Evolutionary conservation across 2,888 invertebrate species (phyloP).

Genomic region (Megastigmus dorsalis): DNA sequence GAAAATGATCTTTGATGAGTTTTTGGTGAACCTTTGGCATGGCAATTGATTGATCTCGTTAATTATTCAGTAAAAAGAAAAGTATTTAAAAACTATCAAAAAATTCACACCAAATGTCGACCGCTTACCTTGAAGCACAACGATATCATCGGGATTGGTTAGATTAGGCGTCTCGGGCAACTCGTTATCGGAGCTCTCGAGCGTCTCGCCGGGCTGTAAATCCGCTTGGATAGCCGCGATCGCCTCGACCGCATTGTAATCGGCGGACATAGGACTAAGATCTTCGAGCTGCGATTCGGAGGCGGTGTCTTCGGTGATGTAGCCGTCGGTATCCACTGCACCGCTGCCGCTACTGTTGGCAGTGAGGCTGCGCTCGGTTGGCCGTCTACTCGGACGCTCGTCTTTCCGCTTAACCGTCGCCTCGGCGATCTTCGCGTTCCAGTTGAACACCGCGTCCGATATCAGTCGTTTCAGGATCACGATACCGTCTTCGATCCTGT

Average conservation of each 20-base stretch:
- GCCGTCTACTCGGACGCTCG: constrained; percentile 68
- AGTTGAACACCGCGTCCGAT: constrained; percentile 82
- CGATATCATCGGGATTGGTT: constrained; percentile 67
- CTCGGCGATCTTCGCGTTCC: constrained; percentile 79
- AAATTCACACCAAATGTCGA: not conserved
- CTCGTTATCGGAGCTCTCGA: constrained; percentile 68
- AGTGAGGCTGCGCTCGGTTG: constrained; percentile 62
- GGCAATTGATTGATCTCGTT: not conserved
- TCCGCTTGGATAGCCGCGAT: constrained; percentile 60
- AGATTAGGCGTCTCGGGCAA: constrained; percentile 50
- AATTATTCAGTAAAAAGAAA: not conserved
- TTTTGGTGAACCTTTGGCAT: constrained; percentile 46
- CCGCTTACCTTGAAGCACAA: constrained; percentile 61
- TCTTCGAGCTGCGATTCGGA: constrained; percentile 72
- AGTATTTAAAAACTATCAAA: not conserved
- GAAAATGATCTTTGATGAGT: constrained; percentile 34
- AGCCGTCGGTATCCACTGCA: constrained; percentile 62
- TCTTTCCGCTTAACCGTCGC: constrained; percentile 68
- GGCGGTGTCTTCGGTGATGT: constrained; percentile 70
- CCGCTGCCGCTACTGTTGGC: constrained; percentile 50
- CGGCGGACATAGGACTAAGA: constrained; percentile 70
- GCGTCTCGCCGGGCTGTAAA: constrained; percentile 49
- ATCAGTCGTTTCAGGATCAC: constrained; percentile 81
- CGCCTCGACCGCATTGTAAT: constrained; percentile 71
- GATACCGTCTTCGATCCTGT: constrained; percentile 77